These are phyloP conservation scores for Thumatha senex DNA, from an alignment of 2,888 invertebrate genomes.

Conservation along the genomic window DNA sequence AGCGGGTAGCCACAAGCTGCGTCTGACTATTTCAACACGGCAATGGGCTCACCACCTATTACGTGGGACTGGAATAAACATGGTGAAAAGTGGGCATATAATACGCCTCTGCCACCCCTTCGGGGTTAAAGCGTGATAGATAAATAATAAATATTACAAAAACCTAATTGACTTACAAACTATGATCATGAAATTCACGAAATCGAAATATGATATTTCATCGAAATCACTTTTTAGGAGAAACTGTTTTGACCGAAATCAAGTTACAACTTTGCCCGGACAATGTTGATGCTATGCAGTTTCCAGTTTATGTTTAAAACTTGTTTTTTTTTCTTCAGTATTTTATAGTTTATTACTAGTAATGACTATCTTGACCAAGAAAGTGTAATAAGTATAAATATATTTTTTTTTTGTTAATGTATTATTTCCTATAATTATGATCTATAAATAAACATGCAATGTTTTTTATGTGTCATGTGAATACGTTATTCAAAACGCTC, in stretches of 20 bases:
- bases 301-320: conserved; percentile 26
- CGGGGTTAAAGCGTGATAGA: too few relatives aligned
- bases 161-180: too few relatives aligned
- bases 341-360: conserved; percentile 20
- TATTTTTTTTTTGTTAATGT: background rate
- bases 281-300: conserved; percentile 9
- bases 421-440: conserved; percentile 1
- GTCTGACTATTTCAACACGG: too few relatives aligned
- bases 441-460: conserved; percentile 17
- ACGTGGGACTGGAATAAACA: too few relatives aligned
- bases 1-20: too few relatives aligned
- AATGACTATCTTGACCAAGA: conserved; percentile 6
- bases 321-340: conserved; percentile 22
- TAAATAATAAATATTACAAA: too few relatives aligned
- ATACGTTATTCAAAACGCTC: background rate
- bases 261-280: background rate
- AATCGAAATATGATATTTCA: too few relatives aligned
- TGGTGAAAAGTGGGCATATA: too few relatives aligned
- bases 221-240: too few relatives aligned
- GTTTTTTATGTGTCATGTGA: conserved; percentile 3
- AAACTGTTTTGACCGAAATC: background rate
- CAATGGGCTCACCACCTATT: too few relatives aligned
- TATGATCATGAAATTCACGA: too few relatives aligned
- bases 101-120: too few relatives aligned
- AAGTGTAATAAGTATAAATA: conserved; percentile 5